Conservation (phyloP, 2,888 invertebrate genomes). For the Metalampra italica region DNA sequence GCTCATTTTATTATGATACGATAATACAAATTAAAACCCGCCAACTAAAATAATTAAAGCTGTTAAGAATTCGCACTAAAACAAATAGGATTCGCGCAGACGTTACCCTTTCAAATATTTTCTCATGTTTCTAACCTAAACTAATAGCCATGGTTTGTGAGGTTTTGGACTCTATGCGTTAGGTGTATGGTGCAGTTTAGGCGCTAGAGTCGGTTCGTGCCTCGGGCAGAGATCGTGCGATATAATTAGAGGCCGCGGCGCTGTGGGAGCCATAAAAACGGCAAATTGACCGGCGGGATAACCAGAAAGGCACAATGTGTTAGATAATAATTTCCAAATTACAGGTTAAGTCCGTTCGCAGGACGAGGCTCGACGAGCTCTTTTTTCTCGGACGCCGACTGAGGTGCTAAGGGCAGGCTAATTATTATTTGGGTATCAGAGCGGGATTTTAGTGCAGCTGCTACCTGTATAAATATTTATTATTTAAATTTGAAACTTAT, state of each 20-base stretch:
- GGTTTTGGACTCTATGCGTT: conserved; percentile 26
- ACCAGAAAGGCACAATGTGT: conserved; percentile 79
- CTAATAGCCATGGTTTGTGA: conserved; percentile 19
- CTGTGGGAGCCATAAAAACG: conserved; percentile 78
- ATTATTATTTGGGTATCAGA: conserved; percentile 77
- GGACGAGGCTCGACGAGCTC: conserved; percentile 55
- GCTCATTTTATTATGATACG: too few species aligned
- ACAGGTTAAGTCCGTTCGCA: conserved; percentile 75
- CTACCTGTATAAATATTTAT: conserved; percentile 79
- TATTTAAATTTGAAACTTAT: conserved; percentile 71
- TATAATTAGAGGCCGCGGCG: conserved; percentile 77
- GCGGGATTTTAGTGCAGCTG: conserved; percentile 75
- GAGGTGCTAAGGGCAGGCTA: conserved; percentile 78
- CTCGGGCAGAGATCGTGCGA: conserved; percentile 72
- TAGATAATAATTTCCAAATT: conserved; percentile 79
- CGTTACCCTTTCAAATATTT: conserved; percentile 65
- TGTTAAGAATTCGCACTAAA: conserved; percentile 58
- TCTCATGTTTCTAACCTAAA: conserved; percentile 64
- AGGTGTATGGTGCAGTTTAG: conserved; percentile 26
- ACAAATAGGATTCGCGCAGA: conserved; percentile 72
- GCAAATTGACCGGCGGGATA: conserved; percentile 79
- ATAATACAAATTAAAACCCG: too few species aligned
- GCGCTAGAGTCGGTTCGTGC: conserved; percentile 28
- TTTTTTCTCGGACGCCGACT: conserved; percentile 68
- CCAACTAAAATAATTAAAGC: conserved; percentile 25